Conservation (phyloP, 2,888 invertebrate genomes). For the Spodoptera littoralis region DNA sequence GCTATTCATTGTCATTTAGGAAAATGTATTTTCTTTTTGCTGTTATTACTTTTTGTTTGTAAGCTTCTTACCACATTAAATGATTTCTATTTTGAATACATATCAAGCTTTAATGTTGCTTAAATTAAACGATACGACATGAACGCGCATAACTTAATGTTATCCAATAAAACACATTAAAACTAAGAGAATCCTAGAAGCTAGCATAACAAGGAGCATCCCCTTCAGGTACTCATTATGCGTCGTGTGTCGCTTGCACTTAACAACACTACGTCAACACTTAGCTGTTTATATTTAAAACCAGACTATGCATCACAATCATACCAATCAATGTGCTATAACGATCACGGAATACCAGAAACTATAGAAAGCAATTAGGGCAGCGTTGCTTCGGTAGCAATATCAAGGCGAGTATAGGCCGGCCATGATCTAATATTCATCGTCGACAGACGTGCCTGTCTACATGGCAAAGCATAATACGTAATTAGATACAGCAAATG, state of each 20-base stretch:
- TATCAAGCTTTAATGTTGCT: no score
- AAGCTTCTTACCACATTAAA: no score
- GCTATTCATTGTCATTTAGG: constrained; percentile 47
- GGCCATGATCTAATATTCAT: constrained; percentile 86
- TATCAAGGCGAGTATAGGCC: constrained; percentile 74
- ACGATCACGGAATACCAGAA: constrained; percentile 29
- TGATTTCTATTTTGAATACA: no score
- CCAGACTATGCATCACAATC: constrained; percentile 26
- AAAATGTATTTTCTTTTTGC: constrained; percentile 13
- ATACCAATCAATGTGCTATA: constrained; percentile 24
- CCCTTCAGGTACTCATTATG: constrained; percentile 63
- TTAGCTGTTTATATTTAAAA: constrained; percentile 59
- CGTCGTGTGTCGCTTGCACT: constrained; percentile 65
- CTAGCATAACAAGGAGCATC: constrained; percentile 25
- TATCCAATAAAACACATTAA: constrained; percentile 31
- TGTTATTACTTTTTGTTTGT: not conserved
- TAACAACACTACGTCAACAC: constrained; percentile 61
- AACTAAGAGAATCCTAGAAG: constrained; percentile 23
- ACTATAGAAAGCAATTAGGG: constrained; percentile 72
- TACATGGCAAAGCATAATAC: constrained; percentile 86
- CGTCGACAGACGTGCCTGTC: constrained; percentile 80
- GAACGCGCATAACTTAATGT: not conserved
- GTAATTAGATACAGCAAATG: constrained; percentile 87
- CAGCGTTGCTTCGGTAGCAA: constrained; percentile 66
- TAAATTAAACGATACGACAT: not conserved